These are phyloP conservation scores for Lepilemur septentrionalis DNA, from an alignment of 2,797 vertebrate species.

Conservation along the genomic window DNA sequence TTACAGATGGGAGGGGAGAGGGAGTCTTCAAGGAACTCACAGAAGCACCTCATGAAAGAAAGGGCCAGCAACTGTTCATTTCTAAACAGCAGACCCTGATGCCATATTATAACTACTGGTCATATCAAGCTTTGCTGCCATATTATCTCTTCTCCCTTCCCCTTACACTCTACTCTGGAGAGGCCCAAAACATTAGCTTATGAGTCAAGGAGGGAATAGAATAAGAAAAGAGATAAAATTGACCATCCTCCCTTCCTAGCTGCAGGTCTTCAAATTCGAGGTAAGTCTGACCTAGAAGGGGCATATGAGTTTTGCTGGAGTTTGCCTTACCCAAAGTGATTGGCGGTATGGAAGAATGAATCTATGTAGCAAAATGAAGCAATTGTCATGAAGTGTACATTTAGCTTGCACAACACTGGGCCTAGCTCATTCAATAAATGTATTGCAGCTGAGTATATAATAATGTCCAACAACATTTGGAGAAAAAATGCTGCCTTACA, in stretches of 20 bases:
- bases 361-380: not conserved
- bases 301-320: not conserved
- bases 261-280: not conserved
- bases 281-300: not conserved
- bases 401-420: not conserved
- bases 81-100: fast-evolving
- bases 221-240: not conserved
- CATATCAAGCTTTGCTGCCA: not conserved
- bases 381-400: fast-evolving
- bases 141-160: not conserved
- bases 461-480: not conserved
- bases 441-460: not conserved
- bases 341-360: not conserved
- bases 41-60: not conserved
- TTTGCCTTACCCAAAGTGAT: too few species aligned
- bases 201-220: not conserved
- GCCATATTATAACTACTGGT: too few species aligned
- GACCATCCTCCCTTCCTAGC: not conserved
- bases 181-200: not conserved
- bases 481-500: not conserved
- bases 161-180: not conserved
- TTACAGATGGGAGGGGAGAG: not conserved
- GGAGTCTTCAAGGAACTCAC: not conserved
- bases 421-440: not conserved
- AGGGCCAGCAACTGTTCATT: not conserved